Evolutionary conservation across 2,888 invertebrate genomes (phyloP).

Genomic region (Hirtodrosophila alboralis): DNA sequence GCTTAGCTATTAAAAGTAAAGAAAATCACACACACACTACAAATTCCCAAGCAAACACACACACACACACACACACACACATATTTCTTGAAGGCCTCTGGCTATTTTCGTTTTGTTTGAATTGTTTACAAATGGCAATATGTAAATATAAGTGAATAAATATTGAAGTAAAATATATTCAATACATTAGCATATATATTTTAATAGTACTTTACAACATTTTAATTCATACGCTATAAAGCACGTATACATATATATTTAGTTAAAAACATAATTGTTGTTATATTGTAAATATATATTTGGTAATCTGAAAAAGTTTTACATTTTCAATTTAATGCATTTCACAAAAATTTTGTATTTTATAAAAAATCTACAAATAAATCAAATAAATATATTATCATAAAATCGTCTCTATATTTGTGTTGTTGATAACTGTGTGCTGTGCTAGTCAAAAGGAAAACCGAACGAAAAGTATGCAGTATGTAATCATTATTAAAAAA

Average conservation of each 20-base stretch:
- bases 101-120: slow-evolving; percentile 31
- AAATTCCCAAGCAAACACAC: slow-evolving; percentile 2
- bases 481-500: slow-evolving; percentile 59
- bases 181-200: slow-evolving; percentile 23
- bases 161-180: slow-evolving; percentile 12
- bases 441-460: too few species aligned
- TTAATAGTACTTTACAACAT: slow-evolving; percentile 4
- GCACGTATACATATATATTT: not conserved
- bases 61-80: slow-evolving; percentile 4
- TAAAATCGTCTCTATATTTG: not conserved
- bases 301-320: not conserved
- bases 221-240: slow-evolving; percentile 1
- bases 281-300: not conserved
- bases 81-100: slow-evolving; percentile 18
- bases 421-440: not conserved
- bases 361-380: slow-evolving; percentile 12
- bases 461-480: slow-evolving; percentile 47
- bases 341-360: too few species aligned
- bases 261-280: not conserved
- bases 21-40: slow-evolving; percentile 12
- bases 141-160: slow-evolving; percentile 20
- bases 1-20: slow-evolving; percentile 48
- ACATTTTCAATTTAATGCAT: not conserved
- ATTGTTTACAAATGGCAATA: slow-evolving; percentile 34
- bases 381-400: not conserved